A percentile compares a stretch with the other conserved stretches of the same genome.
These are phyloP conservation scores for Synergus umbraculus DNA, from an alignment of 2,888 invertebrate species.

Conservation along the genomic window DNA sequence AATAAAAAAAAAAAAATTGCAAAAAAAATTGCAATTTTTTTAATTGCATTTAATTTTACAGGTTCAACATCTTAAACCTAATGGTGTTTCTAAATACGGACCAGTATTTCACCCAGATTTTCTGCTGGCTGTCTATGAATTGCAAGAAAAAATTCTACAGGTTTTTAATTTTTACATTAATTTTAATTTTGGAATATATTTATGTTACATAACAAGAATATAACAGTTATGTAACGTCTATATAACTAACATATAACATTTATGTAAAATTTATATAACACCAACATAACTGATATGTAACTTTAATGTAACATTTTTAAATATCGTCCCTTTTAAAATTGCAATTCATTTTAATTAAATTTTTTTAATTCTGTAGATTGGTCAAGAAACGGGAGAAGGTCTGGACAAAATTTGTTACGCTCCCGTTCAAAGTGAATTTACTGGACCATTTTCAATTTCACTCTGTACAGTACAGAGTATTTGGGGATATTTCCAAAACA, in stretches of 20 bases:
- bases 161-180: slow-evolving; percentile 71
- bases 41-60: slow-evolving; percentile 42
- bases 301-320: too few relatives aligned
- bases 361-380: slow-evolving; percentile 74
- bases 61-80: slow-evolving; percentile 74
- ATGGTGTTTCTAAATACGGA: slow-evolving; percentile 81
- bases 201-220: background rate
- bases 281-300: too few relatives aligned
- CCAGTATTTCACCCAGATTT: slow-evolving; percentile 89
- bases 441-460: slow-evolving; percentile 78
- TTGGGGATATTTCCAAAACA: slow-evolving; percentile 87
- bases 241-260: background rate
- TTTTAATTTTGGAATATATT: background rate
- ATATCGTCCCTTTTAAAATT: background rate
- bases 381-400: slow-evolving; percentile 79
- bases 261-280: too few relatives aligned
- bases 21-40: background rate
- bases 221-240: background rate
- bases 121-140: slow-evolving; percentile 83
- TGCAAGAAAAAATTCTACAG: slow-evolving; percentile 84
- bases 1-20: background rate
- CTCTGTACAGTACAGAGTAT: slow-evolving; percentile 91
- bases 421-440: slow-evolving; percentile 85
- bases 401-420: slow-evolving; percentile 89
- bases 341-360: background rate